phyloP scores from a whole-genome alignment of 1,140 invertebrate species.

The Epicauta chinensis region DNA sequence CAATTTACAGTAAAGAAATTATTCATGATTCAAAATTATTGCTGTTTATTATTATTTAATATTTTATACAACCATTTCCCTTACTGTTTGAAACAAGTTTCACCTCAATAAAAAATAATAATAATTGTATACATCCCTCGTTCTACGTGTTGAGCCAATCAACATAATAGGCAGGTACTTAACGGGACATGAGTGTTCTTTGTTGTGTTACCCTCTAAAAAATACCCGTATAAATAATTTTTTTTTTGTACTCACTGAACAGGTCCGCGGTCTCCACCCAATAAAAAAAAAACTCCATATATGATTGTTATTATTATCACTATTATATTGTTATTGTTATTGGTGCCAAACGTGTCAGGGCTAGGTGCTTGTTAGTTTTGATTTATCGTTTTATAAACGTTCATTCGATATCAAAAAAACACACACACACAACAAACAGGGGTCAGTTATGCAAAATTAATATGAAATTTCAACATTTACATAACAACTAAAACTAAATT shows the following conservation, averaged over 20 bases:
- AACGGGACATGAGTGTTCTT: constrained; percentile 17
- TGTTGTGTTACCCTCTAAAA: constrained; percentile 18
- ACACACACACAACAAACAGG: too few species aligned
- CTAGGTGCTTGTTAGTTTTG: constrained; percentile 8
- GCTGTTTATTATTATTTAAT: too few species aligned
- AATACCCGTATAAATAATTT: constrained; percentile 6
- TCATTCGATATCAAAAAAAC: not conserved
- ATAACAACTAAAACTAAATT: not conserved
- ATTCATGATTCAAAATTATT: too few species aligned
- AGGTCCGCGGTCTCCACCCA: constrained; percentile 3
- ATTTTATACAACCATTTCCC: too few species aligned
- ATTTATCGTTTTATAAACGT: constrained; percentile 18
- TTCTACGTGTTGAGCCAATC: constrained; percentile 12
- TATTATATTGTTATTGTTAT: constrained; percentile 8
- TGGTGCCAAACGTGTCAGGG: constrained; percentile 9
- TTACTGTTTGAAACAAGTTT: too few species aligned
- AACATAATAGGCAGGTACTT: constrained; percentile 23
- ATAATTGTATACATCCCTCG: too few species aligned
- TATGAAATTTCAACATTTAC: too few species aligned
- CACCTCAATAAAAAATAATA: too few species aligned
- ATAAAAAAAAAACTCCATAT: constrained; percentile 5
- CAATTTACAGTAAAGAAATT: too few species aligned
- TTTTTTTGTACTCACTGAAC: constrained; percentile 22
- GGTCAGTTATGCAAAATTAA: too few species aligned
- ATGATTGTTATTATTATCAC: constrained; percentile 15